Evolutionary conservation across 2,888 invertebrate species (phyloP), one percentile per base, ranked within the genome.

Genomic region (Chrysolina haemoptera): DNA sequence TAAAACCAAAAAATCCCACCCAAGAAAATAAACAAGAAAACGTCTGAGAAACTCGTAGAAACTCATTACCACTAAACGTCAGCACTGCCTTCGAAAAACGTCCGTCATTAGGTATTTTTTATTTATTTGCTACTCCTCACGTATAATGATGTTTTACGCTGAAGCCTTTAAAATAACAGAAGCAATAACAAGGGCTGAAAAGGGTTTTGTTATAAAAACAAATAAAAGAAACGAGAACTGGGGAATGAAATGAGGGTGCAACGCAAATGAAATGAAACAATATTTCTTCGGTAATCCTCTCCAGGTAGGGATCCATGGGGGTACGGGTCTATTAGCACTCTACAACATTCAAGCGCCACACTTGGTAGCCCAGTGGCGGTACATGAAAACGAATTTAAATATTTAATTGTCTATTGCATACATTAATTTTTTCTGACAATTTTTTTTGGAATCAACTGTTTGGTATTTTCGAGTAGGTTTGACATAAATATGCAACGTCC

Each of bases 291-390:
- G 80, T 82, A 82, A 82, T 81, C 82, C 80, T 77, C 76, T 70
- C 70, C 80, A 80, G 80, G 80, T 80, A 80, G 78, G 75, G 78
- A 76, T 76, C 76, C 70, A 75, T 71, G 78, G 78, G 82, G 79
- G 80, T 74, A 77, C 78, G 68, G 77, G 80, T 78, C 81, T 82
- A 83, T 83, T 83, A 83, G 82, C 82, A 81, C 82, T 81, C 82
- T 79, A 81, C 80, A 81, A 78, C 79, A 76, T 77, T 77, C 77
- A 78, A 82, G 81, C 79, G 81, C 80, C 82, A 77, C 81, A 77
- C 80, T 81, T 75, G 35, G 67, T 55, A 67, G 46, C 12, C 3
- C 75, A 71, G 71, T 62, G 75, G 55, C 74, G 72, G 16, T 6
- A 10, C 27, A 10, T 4, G 27, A 12, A 12, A 35, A n/a, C 12